A percentile compares a stretch with the other conserved stretches of the same genome.
Conservation (phyloP, 2,113 vertebrate genomes). For the Dunckerocampus dactyliophorus region DNA sequence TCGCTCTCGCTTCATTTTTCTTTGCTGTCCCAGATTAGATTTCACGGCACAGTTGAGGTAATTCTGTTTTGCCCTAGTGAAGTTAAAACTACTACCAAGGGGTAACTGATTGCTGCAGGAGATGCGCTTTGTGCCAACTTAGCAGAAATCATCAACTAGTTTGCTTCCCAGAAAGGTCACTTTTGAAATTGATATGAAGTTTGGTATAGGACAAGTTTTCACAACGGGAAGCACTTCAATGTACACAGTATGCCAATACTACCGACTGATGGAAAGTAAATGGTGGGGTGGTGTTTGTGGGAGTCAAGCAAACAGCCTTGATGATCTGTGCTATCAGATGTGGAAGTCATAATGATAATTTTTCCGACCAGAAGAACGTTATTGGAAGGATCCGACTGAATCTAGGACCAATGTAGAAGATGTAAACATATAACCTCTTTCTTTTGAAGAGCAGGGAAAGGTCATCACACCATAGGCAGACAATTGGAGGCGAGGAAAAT, state of each 20-base stretch:
- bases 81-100: conserved; percentile 39
- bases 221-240: background rate
- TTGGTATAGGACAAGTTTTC: background rate
- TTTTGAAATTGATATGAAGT: background rate
- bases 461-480: background rate
- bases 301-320: background rate
- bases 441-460: background rate
- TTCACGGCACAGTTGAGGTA: conserved; percentile 45
- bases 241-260: too few species aligned
- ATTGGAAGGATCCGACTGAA: background rate
- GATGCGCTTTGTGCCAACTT: conserved; percentile 27
- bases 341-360: background rate
- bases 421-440: background rate
- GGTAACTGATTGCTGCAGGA: conserved; percentile 16
- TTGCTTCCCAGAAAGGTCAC: too few species aligned
- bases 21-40: conserved; percentile 47
- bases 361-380: background rate
- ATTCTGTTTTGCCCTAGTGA: conserved; percentile 52
- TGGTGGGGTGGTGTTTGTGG: background rate
- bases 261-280: too few species aligned
- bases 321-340: background rate
- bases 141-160: too few species aligned
- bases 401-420: background rate
- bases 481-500: background rate
- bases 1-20: conserved; percentile 32